Conservation (phyloP, 2,888 invertebrate species). For the Xestoiulus laeticollis region DNA sequence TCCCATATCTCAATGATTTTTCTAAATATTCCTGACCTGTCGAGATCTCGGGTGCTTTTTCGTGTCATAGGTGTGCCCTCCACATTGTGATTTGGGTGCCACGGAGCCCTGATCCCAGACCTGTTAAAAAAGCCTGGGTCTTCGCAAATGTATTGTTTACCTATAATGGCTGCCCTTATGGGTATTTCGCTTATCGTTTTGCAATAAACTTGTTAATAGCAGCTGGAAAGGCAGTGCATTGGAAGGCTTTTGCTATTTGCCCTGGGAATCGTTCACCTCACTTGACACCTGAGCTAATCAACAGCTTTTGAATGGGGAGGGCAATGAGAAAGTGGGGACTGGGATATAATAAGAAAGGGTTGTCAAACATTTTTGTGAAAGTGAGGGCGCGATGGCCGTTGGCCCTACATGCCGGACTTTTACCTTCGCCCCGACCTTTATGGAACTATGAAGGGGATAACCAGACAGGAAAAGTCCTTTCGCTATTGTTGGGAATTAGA, state of each 20-base stretch:
- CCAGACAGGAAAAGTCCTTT: constrained; percentile 41
- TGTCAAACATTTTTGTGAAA: background rate
- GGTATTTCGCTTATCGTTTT: constrained; percentile 21
- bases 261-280: constrained; percentile 43
- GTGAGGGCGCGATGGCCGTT: constrained; percentile 29
- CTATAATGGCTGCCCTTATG: background rate
- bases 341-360: background rate
- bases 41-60: background rate
- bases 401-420: constrained; percentile 36
- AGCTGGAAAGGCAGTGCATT: constrained; percentile 2
- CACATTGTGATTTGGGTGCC: background rate
- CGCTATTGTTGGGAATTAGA: constrained; percentile 31
- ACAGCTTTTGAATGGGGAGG: constrained; percentile 27
- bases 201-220: constrained; percentile 30
- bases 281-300: constrained; percentile 43
- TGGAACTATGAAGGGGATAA: background rate
- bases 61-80: background rate
- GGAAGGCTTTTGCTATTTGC: constrained; percentile 13
- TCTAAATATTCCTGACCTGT: constrained; percentile 1
- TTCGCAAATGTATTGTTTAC: constrained; percentile 5
- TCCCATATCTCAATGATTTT: background rate
- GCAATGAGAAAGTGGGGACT: constrained; percentile 11
- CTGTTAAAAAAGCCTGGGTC: background rate
- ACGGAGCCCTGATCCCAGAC: background rate
- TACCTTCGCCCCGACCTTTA: constrained; percentile 27